phyloP scores from a whole-genome alignment of 2,888 invertebrate species.

The Eupithecia inturbata region DNA sequence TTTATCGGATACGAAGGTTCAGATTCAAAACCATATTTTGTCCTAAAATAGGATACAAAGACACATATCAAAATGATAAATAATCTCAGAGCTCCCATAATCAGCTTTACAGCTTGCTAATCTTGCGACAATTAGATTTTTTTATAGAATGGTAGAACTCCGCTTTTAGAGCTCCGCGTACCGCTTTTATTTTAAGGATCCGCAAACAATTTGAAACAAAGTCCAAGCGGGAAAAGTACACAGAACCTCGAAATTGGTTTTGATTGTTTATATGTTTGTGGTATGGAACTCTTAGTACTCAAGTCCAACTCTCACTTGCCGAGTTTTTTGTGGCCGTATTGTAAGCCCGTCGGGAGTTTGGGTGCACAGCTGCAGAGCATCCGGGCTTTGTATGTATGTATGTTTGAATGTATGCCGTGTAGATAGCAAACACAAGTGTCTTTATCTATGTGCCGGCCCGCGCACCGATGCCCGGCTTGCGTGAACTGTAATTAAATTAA shows the following conservation, averaged over 20 bases:
- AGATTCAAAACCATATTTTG: not conserved
- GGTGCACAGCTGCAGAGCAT: constrained; percentile 73
- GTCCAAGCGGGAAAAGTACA: not conserved
- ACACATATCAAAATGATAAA: not conserved
- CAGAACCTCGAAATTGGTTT: not conserved
- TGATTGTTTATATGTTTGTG: not conserved
- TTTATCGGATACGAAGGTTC: not conserved
- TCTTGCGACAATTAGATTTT: not conserved
- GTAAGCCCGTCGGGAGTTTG: constrained; percentile 47
- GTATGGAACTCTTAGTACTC: not conserved
- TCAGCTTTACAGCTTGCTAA: not conserved
- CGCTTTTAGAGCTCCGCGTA: too few species aligned
- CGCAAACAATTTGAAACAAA: not conserved
- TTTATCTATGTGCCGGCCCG: constrained; percentile 34
- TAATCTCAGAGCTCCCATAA: not conserved
- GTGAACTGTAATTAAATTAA: constrained; percentile 22
- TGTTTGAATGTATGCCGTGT: constrained; percentile 18
- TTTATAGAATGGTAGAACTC: not conserved
- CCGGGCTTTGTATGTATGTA: constrained; percentile 57
- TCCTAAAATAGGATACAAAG: not conserved
- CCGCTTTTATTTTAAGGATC: too few species aligned
- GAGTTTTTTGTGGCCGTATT: constrained; percentile 36
- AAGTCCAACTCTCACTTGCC: not conserved
- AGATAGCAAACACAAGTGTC: constrained; percentile 45
- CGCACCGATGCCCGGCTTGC: constrained; percentile 9